Base-by-base conservation (phyloP, 2,797 vertebrate species). In the Ctenochaetus hawaiiensis region DNA sequence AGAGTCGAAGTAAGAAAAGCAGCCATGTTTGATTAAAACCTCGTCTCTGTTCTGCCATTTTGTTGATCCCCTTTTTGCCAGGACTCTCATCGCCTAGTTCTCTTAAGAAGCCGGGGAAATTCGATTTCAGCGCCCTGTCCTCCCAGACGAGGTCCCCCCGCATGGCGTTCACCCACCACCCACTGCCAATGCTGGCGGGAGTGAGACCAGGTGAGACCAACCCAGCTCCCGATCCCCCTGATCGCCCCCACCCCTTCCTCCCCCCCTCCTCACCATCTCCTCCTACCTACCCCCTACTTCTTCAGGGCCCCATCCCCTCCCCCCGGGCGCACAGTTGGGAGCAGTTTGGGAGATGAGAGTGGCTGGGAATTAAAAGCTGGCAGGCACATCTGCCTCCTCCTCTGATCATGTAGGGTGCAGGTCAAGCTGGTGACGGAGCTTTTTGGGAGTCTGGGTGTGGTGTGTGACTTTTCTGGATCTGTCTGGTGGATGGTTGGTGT, bases 161-260 rank as follows among this genome's bases (percentile, higher is more conserved):
- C 96, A 97, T 98, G 97, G 96, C 97, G 95, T 97, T 98, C 94
- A 97, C 97, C 93, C 97, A 98, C 94, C 97, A 98, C 96, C 97
- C 97, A 88, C 96, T 99, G 96, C 97, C 97, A 88, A 96, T 99
- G 95, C 96, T 99, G 95, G 96, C 97, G 91, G 97, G 97, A 95
- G 97, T 97, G 95, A 96, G 97, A 97, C 97, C 97, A 97, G 97
- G 97, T 98, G 97, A 98, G 97, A 95, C 86, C 78, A 92, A 87
- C 77, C 86, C 84, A 72, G 85, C 82, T 68, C 72, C 84, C 65
- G 11, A 48, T 8, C 58, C 64, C 68, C 79, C 64, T 22, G 71
- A 84, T 77, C 64, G 80, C 65, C 78, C 81, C 61, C 72, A 63
- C 60, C 61, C 77, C 81, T 62, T 75, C 82, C 78, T 72, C 47